These are phyloP conservation scores for Apistogramma diplotaenia DNA, from an alignment of 2,113 vertebrate genomes.

Conservation along the genomic window DNA sequence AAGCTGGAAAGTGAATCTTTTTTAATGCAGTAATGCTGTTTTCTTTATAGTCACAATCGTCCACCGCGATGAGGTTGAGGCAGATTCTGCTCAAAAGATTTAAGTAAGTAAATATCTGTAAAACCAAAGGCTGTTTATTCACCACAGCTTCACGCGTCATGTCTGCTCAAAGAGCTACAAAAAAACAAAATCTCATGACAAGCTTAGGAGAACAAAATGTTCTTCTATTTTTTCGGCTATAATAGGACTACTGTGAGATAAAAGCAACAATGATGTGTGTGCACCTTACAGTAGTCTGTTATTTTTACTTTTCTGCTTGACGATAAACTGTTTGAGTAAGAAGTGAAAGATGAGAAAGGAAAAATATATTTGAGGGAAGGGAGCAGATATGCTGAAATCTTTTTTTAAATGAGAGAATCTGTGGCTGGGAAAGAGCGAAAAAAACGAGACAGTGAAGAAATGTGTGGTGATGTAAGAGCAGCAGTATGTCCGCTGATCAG, in stretches of 20 bases:
- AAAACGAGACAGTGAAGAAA: constrained; percentile 25
- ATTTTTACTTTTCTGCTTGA: background rate
- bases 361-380: background rate
- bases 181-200: background rate
- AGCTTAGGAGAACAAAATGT: background rate
- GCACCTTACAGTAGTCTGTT: background rate
- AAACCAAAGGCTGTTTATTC: background rate
- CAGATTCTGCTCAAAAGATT: background rate
- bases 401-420: too few relatives aligned
- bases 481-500: constrained; percentile 38
- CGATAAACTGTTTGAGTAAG: background rate
- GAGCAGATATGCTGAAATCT: background rate
- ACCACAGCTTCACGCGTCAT: background rate
- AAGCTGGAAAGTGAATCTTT: too few relatives aligned
- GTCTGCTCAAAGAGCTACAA: background rate
- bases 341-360: background rate
- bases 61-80: background rate
- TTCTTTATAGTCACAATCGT: background rate
- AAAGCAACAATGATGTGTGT: background rate
- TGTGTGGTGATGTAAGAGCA: constrained; percentile 31
- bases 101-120: background rate
- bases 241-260: background rate
- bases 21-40: background rate
- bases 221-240: background rate
- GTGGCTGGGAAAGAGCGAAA: background rate